Evolutionary conservation across 1,140 invertebrate genomes (phyloP), one percentile per base, ranked within the genome.

Genomic region (Choristoneura fumiferana): DNA sequence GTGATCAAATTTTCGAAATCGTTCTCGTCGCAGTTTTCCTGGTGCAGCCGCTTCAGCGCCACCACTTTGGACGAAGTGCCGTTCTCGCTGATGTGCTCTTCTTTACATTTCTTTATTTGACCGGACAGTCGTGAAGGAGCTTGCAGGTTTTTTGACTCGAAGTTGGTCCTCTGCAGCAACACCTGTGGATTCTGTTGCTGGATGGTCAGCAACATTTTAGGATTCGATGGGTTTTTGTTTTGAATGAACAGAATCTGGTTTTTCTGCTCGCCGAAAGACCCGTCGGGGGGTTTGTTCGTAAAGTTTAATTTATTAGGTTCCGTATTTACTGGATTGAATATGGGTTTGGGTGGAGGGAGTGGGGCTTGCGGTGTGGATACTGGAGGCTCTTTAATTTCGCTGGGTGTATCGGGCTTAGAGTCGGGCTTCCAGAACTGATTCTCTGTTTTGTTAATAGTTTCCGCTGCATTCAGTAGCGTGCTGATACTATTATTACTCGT

Each of bases 1-100:
- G 89, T 89, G 18, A 90, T 90, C 59, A 90, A 76, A 72, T 90
- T 90, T 66, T 90, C 89, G 65, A 90, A 90, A 61, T 90, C 89
- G 60, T 89, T 89, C 65, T 89, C 87, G 61, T 90, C 89, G 58
- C 76, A 85, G 58, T 87, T 82, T 15, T 88, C 85, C 70, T 89
- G 87, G 63, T 88, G 85, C 18, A 84, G 67, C 4, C 84, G 61
- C 69, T 90, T 89, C 49, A 90, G 68, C 36, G 87, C 81, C 1
- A 89, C 87, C 0, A 89, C 86, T 76, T 90, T 90, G 22, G 83
- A 82, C n/a, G 76, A 72, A 15, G 69, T 71, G 56, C 65, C 63
- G 43, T 68, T 76, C 54, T 79, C 74, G 53, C 67, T 73, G 37
- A 73, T 63, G 53, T 76, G 60, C 53, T 85, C 81, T 53, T 84